Evolutionary conservation across 2,113 vertebrate species (phyloP).

Genomic region (Australoheros scitulus): DNA sequence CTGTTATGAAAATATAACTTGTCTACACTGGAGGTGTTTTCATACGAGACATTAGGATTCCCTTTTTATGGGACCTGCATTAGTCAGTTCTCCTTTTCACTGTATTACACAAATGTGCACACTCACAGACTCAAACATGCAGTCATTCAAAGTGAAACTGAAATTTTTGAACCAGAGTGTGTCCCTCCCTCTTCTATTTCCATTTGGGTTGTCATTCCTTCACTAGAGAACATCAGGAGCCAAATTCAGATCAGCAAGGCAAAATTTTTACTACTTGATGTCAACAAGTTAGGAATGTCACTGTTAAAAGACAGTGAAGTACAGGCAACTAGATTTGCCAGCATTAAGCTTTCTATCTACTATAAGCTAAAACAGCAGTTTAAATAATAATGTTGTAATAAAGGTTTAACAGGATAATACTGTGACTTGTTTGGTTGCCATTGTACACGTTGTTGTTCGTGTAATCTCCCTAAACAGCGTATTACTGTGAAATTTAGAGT

Average conservation of each 20-base stretch:
- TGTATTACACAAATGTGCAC: slow-evolving; percentile 30
- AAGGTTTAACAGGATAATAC: no score
- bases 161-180: slow-evolving; percentile 39
- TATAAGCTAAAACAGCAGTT: no score
- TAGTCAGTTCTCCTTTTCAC: slow-evolving; percentile 58
- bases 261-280: not conserved
- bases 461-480: not conserved
- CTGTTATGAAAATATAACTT: slow-evolving; percentile 49
- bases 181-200: slow-evolving; percentile 61
- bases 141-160: slow-evolving; percentile 67
- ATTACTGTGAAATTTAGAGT: not conserved
- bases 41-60: slow-evolving; percentile 72
- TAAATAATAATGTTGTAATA: no score
- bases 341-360: no score
- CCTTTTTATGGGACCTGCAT: slow-evolving; percentile 60
- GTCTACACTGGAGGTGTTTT: slow-evolving; percentile 52
- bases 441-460: not conserved
- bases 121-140: slow-evolving; percentile 12
- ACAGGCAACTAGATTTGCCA: no score
- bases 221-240: slow-evolving; percentile 17
- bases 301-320: not conserved
- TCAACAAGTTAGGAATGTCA: not conserved
- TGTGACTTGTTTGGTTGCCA: no score
- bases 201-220: slow-evolving; percentile 40
- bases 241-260: not conserved